Percentiles rank a stretch among this genome's conserved stretches.
These are phyloP conservation scores for Andrena bucephala DNA, from an alignment of 2,888 invertebrate species.

Conservation along the genomic window DNA sequence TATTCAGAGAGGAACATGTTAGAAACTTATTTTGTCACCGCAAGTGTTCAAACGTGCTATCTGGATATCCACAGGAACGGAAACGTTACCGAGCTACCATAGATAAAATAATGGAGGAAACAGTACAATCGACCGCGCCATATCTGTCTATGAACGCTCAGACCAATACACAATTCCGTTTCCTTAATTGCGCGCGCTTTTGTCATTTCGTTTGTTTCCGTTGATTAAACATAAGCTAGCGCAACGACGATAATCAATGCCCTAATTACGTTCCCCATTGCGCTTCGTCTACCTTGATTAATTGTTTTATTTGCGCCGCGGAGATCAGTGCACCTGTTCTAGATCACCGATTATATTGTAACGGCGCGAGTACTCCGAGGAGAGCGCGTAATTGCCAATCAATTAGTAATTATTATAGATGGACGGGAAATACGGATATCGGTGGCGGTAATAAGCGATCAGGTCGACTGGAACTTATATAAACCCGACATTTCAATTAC, in stretches of 20 bases:
- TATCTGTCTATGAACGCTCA: neutral
- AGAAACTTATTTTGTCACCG: too few species aligned
- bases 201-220: neutral
- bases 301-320: conserved; percentile 5
- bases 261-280: conserved; percentile 5
- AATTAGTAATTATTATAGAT: conserved; percentile 54
- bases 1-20: too few species aligned
- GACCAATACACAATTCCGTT: neutral
- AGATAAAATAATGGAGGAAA: neutral
- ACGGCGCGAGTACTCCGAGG: neutral
- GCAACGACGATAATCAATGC: conserved; percentile 6
- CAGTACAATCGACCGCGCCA: neutral
- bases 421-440: conserved; percentile 27
- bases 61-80: neutral
- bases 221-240: neutral
- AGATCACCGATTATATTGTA: neutral
- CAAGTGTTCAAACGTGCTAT: too few species aligned
- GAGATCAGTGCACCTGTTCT: neutral
- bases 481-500: conserved; percentile 56
- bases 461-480: conserved; percentile 33
- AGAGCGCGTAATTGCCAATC: conserved; percentile 52
- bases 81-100: neutral
- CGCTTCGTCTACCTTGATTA: neutral
- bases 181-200: neutral
- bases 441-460: conserved; percentile 28